Evolutionary conservation across 2,113 vertebrate genomes (phyloP).

Genomic region (Monopterus albus): DNA sequence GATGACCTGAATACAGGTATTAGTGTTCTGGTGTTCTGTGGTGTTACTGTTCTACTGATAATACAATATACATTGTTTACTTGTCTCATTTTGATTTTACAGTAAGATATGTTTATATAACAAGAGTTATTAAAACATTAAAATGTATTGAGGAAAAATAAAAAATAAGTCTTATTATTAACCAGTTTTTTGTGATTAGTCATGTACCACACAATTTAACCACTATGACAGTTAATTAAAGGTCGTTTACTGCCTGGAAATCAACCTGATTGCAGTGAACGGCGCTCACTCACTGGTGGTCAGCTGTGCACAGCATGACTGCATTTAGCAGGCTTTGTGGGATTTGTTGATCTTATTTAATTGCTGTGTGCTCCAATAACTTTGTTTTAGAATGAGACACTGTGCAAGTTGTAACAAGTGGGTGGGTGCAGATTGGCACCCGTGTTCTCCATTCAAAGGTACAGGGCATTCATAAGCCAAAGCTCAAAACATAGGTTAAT

Average conservation of each 20-base stretch:
- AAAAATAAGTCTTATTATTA: too few relatives aligned
- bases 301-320: constrained; percentile 29
- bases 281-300: constrained; percentile 30
- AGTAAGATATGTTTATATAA: too few relatives aligned
- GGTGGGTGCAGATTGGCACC: constrained; percentile 22
- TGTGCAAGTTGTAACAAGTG: constrained; percentile 34
- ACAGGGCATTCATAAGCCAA: constrained; percentile 45
- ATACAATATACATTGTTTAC: not conserved
- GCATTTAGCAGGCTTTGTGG: constrained; percentile 28
- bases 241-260: constrained; percentile 33
- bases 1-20: constrained; percentile 59
- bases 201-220: constrained; percentile 9
- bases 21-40: constrained; percentile 3
- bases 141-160: constrained; percentile 37
- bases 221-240: constrained; percentile 56
- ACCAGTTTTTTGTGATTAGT: constrained; percentile 38
- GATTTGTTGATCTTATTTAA: constrained; percentile 63
- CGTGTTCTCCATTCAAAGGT: constrained; percentile 27
- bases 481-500: constrained; percentile 63
- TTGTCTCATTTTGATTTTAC: too few relatives aligned
- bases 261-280: constrained; percentile 39
- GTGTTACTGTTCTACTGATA: constrained; percentile 33
- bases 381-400: constrained; percentile 52
- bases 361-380: constrained; percentile 49
- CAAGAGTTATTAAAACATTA: constrained; percentile 11